phyloP scores from a whole-genome alignment of 2,113 vertebrate genomes.

The Ailurus styani region DNA sequence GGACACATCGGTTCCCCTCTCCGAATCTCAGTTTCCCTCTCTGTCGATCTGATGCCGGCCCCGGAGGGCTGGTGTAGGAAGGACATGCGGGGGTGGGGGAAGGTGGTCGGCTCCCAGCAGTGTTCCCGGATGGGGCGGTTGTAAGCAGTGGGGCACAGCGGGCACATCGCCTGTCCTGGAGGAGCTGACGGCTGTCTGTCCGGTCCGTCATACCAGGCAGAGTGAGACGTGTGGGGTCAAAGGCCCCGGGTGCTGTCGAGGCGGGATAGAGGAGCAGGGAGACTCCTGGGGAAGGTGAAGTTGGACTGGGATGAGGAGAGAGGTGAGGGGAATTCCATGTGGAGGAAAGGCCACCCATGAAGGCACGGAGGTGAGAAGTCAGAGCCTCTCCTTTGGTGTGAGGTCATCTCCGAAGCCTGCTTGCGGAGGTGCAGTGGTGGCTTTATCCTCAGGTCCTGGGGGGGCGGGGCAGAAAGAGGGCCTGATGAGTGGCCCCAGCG shows the following conservation, averaged over 20 bases:
- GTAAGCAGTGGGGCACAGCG: not conserved
- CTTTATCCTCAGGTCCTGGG: not conserved
- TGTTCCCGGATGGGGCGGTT: not conserved
- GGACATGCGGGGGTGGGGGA: not conserved
- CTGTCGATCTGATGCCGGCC: not conserved
- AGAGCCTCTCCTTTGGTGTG: not conserved
- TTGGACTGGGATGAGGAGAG: not conserved
- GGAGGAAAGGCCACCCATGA: not conserved
- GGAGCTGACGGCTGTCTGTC: not conserved
- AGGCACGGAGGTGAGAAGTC: not conserved
- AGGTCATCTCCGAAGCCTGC: not conserved
- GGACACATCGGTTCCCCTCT: not conserved
- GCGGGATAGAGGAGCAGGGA: not conserved
- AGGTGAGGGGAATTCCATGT: not conserved
- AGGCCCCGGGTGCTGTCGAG: not conserved
- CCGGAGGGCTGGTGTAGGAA: not conserved
- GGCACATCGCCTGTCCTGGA: accelerated
- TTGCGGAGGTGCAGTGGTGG: no score
- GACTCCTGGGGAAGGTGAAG: not conserved
- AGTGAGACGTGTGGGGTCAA: not conserved
- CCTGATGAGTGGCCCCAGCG: not conserved
- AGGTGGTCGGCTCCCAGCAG: accelerated
- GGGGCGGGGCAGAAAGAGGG: not conserved
- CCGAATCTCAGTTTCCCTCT: not conserved
- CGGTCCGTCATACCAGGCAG: accelerated